These are phyloP conservation scores for Pristionchus mayeri DNA, from an alignment of 2,888 invertebrate species.

Conservation along the genomic window DNA sequence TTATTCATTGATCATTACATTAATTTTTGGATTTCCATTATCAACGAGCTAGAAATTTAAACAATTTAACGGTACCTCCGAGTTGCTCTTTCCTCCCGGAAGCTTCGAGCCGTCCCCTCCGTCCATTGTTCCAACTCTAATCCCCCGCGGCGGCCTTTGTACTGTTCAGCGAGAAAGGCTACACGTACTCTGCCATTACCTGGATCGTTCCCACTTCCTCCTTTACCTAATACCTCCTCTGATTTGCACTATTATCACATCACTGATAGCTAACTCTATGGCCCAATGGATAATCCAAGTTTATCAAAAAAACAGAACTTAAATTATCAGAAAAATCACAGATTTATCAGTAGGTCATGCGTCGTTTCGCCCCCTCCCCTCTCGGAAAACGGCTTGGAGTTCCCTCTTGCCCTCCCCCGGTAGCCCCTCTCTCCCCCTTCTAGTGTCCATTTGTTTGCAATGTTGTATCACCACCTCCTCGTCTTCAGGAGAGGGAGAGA, in stretches of 20 bases:
- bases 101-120: background rate
- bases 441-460: conserved; percentile 43
- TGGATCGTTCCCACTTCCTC: conserved; percentile 27
- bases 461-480: conserved; percentile 37
- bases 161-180: background rate
- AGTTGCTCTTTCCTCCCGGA: background rate
- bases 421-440: background rate
- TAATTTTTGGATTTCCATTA: too few relatives aligned
- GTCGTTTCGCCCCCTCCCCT: background rate
- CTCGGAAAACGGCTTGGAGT: conserved; percentile 19
- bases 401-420: conserved; percentile 33
- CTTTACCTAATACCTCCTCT: too few relatives aligned
- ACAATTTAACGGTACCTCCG: too few relatives aligned
- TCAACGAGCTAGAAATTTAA: too few relatives aligned
- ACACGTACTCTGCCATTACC: background rate
- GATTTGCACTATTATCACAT: too few relatives aligned
- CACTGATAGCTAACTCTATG: too few relatives aligned
- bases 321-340: too few relatives aligned
- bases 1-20: too few relatives aligned
- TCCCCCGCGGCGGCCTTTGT: background rate
- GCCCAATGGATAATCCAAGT: too few relatives aligned
- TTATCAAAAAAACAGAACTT: too few relatives aligned
- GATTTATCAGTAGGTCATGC: too few relatives aligned
- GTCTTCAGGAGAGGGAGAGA: conserved; percentile 17
- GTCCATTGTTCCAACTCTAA: conserved; percentile 3